Percentiles rank a stretch among this genome's conserved stretches.
Evolutionary conservation across 2,888 invertebrate species (phyloP).

Genomic region (Labia minor): DNA sequence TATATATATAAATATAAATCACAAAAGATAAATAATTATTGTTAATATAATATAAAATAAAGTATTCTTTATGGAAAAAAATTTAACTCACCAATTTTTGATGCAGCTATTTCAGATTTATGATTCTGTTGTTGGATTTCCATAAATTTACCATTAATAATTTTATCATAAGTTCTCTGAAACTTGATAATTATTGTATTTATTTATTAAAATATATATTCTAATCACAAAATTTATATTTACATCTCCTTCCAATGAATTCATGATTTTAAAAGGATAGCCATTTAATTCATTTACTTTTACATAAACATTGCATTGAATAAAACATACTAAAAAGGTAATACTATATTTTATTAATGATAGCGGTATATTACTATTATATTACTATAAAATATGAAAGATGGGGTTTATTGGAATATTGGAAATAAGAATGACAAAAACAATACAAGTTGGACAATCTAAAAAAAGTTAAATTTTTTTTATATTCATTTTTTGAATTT

Average conservation of each 20-base stretch:
- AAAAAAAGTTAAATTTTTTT: too few relatives aligned
- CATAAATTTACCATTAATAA: neutral
- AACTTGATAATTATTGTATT: neutral
- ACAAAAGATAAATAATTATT: too few relatives aligned
- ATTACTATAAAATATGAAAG: too few relatives aligned
- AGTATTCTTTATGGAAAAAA: too few relatives aligned
- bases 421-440: too few relatives aligned
- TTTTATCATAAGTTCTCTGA: neutral
- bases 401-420: too few relatives aligned
- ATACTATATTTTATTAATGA: too few relatives aligned
- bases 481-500: too few relatives aligned
- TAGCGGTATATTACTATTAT: too few relatives aligned
- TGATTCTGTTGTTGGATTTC: neutral
- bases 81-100: neutral
- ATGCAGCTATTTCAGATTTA: neutral
- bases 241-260: neutral
- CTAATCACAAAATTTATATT: neutral
- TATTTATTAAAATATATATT: neutral
- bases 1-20: too few relatives aligned
- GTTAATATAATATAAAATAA: too few relatives aligned
- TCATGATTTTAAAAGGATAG: neutral
- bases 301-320: neutral
- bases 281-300: neutral
- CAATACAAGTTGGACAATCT: too few relatives aligned
- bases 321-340: neutral